phyloP scores from a whole-genome alignment of 2,888 invertebrate genomes.

The Cybosia mesomella region DNA sequence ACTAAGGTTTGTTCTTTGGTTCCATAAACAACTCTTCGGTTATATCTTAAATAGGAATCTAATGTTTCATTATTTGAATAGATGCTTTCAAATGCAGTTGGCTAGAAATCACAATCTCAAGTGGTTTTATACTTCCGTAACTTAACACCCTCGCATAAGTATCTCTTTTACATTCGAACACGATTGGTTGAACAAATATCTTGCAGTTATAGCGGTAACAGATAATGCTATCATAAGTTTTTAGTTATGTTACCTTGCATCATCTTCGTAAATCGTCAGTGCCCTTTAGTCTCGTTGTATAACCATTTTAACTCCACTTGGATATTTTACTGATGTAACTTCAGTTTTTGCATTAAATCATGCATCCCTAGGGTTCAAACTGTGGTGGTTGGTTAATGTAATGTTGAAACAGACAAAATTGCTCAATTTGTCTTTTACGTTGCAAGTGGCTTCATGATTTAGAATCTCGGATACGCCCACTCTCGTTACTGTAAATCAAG shows the following conservation, averaged over 20 bases:
- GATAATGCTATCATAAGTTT: constrained; percentile 52
- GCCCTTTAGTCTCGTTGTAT: constrained; percentile 38
- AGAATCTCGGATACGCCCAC: constrained; percentile 72
- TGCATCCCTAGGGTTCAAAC: constrained; percentile 36
- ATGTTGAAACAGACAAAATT: constrained; percentile 69
- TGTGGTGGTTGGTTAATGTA: constrained; percentile 54
- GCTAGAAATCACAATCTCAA: constrained; percentile 46
- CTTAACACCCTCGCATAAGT: constrained; percentile 38
- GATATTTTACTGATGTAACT: constrained; percentile 26
- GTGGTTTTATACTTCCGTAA: constrained; percentile 49
- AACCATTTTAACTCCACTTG: constrained; percentile 32
- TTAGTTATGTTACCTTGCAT: constrained; percentile 46
- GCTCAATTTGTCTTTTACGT: constrained; percentile 75
- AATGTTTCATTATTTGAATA: constrained; percentile 36
- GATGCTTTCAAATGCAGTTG: constrained; percentile 30
- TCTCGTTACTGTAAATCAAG: constrained; percentile 65
- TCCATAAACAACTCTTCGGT: constrained; percentile 20
- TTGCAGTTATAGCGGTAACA: constrained; percentile 41
- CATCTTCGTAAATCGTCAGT: constrained; percentile 48
- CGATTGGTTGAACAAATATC: constrained; percentile 43
- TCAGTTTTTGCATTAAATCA: constrained; percentile 27
- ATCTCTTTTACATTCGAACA: constrained; percentile 44
- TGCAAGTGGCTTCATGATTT: constrained; percentile 78
- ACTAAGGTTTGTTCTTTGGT: constrained; percentile 10
- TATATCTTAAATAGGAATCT: constrained; percentile 26